These are phyloP conservation scores for Atta colombica DNA, from an alignment of 1,140 invertebrate species.

Conservation along the genomic window DNA sequence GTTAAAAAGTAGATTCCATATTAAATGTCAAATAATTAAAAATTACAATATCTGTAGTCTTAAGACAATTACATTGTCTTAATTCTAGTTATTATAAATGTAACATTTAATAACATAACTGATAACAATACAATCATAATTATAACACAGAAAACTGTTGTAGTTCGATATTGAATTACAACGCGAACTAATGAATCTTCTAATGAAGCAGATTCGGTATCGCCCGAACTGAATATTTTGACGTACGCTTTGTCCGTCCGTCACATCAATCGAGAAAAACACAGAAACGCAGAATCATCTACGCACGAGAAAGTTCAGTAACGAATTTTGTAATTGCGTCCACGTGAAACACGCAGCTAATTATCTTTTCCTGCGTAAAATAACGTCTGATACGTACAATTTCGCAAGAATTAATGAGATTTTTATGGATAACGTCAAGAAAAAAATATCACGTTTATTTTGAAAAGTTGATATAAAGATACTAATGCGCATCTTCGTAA, in stretches of 20 bases:
- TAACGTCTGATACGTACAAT: slow-evolving; percentile 5
- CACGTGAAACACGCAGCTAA: not conserved
- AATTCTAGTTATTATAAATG: not conserved
- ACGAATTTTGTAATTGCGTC: slow-evolving; percentile 50
- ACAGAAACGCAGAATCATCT: not conserved
- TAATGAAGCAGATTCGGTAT: not conserved
- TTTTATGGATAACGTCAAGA: slow-evolving; percentile 12
- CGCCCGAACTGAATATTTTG: not conserved
- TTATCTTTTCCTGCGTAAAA: slow-evolving; percentile 15
- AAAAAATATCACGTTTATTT: slow-evolving; percentile 10
- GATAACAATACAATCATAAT: not conserved
- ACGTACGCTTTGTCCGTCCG: not conserved
- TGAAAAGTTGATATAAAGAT: not conserved
- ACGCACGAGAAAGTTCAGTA: not conserved
- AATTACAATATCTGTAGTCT: not conserved
- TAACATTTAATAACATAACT: slow-evolving; percentile 3
- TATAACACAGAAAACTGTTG: not conserved
- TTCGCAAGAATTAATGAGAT: slow-evolving; percentile 42
- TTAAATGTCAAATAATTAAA: not conserved
- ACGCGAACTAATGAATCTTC: not conserved
- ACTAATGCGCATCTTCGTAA: not conserved
- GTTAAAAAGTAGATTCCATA: not conserved
- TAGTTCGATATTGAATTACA: not conserved
- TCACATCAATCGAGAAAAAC: slow-evolving; percentile 8
- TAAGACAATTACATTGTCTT: not conserved